These are phyloP conservation scores for Pachycephus smyrnensis DNA, from an alignment of 2,888 invertebrate species.

Conservation along the genomic window DNA sequence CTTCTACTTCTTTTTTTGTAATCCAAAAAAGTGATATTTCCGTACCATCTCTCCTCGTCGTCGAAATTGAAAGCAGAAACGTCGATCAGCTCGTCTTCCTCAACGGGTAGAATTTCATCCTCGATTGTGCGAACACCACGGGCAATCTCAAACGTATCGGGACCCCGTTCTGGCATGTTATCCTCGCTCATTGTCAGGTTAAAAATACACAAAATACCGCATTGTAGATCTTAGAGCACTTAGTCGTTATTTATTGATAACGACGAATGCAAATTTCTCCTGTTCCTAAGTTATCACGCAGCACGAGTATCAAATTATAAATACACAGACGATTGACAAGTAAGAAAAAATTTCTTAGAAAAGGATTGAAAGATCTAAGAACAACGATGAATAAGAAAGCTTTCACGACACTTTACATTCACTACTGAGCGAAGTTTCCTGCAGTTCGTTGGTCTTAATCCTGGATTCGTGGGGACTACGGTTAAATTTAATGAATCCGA, in stretches of 20 bases:
- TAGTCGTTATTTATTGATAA: background rate
- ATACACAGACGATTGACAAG: background rate
- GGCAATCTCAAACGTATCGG: slow-evolving; percentile 21
- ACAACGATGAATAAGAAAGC: background rate
- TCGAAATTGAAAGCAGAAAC: slow-evolving; percentile 41
- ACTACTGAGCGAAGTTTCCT: background rate
- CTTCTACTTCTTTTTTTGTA: slow-evolving; percentile 2
- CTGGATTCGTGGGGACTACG: background rate
- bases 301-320: background rate
- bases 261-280: background rate
- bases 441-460: background rate
- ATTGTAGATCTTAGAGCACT: background rate
- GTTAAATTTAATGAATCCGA: background rate
- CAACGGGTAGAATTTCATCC: slow-evolving; percentile 28
- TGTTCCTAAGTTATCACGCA: background rate
- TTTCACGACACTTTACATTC: background rate
- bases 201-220: slow-evolving; percentile 2
- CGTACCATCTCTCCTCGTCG: slow-evolving; percentile 46
- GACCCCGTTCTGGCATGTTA: slow-evolving; percentile 39
- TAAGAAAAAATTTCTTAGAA: background rate
- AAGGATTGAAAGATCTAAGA: background rate
- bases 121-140: background rate
- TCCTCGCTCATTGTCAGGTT: slow-evolving; percentile 8
- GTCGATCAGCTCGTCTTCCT: slow-evolving; percentile 46
- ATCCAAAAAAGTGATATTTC: background rate